Evolutionary conservation across 2,888 invertebrate genomes (phyloP).

Genomic region (Stegana nigrithorax): DNA sequence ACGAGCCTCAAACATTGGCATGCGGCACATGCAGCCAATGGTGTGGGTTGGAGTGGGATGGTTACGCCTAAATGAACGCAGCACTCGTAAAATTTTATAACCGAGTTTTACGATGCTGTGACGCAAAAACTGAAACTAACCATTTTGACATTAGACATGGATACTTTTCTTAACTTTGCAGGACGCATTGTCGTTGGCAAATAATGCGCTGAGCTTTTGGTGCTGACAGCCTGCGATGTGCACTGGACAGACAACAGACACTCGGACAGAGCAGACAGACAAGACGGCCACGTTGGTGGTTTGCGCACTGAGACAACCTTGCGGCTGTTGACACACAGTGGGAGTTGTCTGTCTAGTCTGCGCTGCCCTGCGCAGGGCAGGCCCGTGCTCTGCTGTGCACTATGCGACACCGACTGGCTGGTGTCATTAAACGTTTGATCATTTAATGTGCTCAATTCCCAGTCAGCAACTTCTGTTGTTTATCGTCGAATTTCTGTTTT

Average conservation of each 20-base stretch:
- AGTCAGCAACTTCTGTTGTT: conserved; percentile 16
- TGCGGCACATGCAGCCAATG: not conserved
- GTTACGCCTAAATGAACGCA: not conserved
- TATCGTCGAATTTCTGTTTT: not conserved
- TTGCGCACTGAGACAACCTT: too few species aligned
- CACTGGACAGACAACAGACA: too few species aligned
- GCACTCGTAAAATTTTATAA: conserved; percentile 60
- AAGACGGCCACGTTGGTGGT: too few species aligned
- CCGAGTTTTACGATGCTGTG: conserved; percentile 59
- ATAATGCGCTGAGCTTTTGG: conserved; percentile 14
- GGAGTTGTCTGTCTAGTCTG: too few species aligned
- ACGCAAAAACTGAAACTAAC: conserved; percentile 62
- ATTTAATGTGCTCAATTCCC: conserved; percentile 44
- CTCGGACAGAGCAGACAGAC: too few species aligned
- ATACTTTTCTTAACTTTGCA: conserved; percentile 47
- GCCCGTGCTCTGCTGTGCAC: too few species aligned
- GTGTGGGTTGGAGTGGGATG: too few species aligned
- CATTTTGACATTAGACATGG: conserved; percentile 60
- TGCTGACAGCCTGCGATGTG: conserved; percentile 18
- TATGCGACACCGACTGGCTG: conserved; percentile 57
- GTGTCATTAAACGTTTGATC: conserved; percentile 60
- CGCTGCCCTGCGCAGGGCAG: too few species aligned
- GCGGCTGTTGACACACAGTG: conserved; percentile 1
- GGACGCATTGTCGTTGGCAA: not conserved
- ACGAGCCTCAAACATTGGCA: not conserved